These are phyloP conservation scores for Pelodytes ibericus DNA, from an alignment of 2,797 vertebrate species.

Conservation along the genomic window DNA sequence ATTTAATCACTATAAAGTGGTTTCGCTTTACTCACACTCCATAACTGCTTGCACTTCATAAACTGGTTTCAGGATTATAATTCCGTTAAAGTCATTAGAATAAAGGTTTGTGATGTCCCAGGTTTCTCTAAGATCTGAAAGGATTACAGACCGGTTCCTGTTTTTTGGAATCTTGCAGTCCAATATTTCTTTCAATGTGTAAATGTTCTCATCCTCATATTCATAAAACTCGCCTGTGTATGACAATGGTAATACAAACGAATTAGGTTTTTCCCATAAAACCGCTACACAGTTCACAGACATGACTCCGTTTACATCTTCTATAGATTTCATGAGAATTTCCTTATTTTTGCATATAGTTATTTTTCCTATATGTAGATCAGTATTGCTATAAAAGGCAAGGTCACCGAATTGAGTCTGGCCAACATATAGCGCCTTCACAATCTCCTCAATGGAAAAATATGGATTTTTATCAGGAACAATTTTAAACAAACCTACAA, in stretches of 20 bases:
- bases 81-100: constrained; percentile 70
- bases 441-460: constrained; percentile 74
- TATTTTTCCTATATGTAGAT: constrained; percentile 66
- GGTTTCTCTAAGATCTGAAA: constrained; percentile 62
- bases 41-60: constrained; percentile 81
- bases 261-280: constrained; percentile 63
- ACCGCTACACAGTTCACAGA: constrained; percentile 69
- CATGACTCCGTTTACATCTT: constrained; percentile 58
- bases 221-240: constrained; percentile 79
- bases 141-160: constrained; percentile 71
- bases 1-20: too few relatives aligned
- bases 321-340: constrained; percentile 73
- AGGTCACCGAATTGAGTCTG: constrained; percentile 72
- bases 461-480: constrained; percentile 77
- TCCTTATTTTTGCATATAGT: constrained; percentile 67
- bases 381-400: constrained; percentile 67
- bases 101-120: constrained; percentile 65
- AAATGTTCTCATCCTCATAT: constrained; percentile 79
- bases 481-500: constrained; percentile 79
- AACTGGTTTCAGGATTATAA: constrained; percentile 74
- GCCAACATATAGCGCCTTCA: constrained; percentile 69
- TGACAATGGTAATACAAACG: constrained; percentile 71
- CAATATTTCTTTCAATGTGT: constrained; percentile 80
- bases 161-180: constrained; percentile 81
- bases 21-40: constrained; percentile 85